Evolutionary conservation across 2,797 vertebrate species (phyloP).

Genomic region (Eutrigla gurnardus): DNA sequence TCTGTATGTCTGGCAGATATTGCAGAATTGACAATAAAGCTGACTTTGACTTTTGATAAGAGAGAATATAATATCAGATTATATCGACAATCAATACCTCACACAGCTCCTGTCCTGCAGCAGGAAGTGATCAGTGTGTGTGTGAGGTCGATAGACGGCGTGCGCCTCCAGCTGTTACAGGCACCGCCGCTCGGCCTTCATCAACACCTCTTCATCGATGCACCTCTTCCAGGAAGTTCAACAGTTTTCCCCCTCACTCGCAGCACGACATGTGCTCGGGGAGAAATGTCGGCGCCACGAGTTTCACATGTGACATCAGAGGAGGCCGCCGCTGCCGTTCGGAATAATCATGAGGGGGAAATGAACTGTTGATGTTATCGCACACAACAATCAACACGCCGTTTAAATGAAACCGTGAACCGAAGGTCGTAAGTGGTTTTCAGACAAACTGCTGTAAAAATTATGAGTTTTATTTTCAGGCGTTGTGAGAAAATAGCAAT

Average conservation of each 20-base stretch:
- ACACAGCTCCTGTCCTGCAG: not conserved
- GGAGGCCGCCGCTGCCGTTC: not conserved
- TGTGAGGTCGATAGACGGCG: not conserved
- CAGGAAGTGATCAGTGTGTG: not conserved
- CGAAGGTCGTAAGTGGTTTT: too few species aligned
- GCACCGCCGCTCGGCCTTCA: not conserved
- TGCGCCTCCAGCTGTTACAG: slow-evolving; percentile 19
- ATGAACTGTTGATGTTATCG: too few species aligned
- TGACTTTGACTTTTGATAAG: too few species aligned
- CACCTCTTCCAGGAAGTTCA: slow-evolving; percentile 28
- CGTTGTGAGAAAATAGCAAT: too few species aligned
- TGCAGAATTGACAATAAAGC: too few species aligned
- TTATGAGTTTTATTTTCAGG: too few species aligned
- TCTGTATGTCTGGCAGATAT: too few species aligned
- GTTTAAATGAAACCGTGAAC: too few species aligned
- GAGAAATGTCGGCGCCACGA: slow-evolving; percentile 2
- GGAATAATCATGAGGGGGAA: not conserved
- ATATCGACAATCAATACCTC: not conserved
- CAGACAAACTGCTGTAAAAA: too few species aligned
- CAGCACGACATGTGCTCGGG: slow-evolving; percentile 9
- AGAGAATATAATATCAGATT: not conserved
- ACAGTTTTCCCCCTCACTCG: not conserved
- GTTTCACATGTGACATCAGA: not conserved
- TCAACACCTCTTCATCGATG: slow-evolving; percentile 9
- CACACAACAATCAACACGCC: too few species aligned